Evolutionary conservation across 2,113 vertebrate genomes (phyloP).

Genomic region (Rhynchopsitta pachyrhyncha): DNA sequence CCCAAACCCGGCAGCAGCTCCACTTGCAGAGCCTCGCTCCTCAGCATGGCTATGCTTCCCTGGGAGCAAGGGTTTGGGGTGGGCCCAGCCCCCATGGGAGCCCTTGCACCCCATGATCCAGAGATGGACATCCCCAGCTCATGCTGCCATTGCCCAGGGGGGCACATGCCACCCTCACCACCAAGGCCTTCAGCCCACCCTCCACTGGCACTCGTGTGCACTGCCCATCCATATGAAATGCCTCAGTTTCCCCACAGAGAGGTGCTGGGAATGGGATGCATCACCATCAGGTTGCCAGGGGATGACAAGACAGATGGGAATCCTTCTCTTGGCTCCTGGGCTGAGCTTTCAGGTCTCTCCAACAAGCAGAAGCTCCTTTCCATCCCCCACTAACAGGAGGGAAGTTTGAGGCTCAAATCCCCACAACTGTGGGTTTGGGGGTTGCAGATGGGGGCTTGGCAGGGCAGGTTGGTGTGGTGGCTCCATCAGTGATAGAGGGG

Average conservation of each 20-base stretch:
- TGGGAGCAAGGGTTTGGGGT: background rate
- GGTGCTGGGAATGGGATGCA: accelerated
- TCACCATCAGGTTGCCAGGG: too few relatives aligned
- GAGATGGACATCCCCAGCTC: background rate
- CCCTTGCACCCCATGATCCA: background rate
- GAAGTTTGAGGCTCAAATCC: background rate
- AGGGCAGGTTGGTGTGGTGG: background rate
- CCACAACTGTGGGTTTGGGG: background rate
- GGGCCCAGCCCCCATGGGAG: background rate
- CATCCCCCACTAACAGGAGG: accelerated
- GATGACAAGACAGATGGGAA: too few relatives aligned
- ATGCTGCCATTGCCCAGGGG: accelerated
- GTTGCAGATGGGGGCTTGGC: background rate
- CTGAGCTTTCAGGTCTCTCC: background rate
- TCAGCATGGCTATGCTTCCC: background rate
- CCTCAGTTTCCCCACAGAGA: background rate
- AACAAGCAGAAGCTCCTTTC: background rate
- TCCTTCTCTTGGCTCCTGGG: background rate
- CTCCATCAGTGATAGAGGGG: background rate
- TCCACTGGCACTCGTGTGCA: background rate
- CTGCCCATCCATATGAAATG: too few relatives aligned
- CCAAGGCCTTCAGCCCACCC: too few relatives aligned
- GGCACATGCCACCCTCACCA: background rate
- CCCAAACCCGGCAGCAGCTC: background rate
- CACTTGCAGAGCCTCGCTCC: accelerated